phyloP scores from a whole-genome alignment of 2,797 vertebrate genomes.

The Sternotherus odoratus region DNA sequence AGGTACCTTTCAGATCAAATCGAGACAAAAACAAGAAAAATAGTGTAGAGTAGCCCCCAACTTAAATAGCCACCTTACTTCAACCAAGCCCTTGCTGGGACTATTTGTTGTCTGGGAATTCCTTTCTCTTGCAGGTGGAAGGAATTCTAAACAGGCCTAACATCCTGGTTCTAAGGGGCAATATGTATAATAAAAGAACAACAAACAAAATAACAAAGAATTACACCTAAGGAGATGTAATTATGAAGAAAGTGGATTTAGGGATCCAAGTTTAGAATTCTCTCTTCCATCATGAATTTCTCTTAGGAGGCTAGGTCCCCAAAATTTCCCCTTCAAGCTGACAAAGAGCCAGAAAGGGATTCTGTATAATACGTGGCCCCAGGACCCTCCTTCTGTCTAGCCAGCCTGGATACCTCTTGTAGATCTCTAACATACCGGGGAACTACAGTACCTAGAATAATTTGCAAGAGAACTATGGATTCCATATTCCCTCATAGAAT shows the following conservation, averaged over 20 bases:
- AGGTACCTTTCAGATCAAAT: not conserved
- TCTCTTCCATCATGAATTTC: not conserved
- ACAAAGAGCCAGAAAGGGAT: not conserved
- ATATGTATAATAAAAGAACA: not conserved
- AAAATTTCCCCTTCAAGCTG: not conserved
- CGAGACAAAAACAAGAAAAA: not conserved
- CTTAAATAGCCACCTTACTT: not conserved
- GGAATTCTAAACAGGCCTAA: not conserved
- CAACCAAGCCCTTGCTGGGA: not conserved
- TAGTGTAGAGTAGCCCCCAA: not conserved
- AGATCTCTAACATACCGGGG: rapidly evolving
- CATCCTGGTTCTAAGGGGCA: not conserved
- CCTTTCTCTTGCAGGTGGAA: rapidly evolving
- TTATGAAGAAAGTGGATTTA: not conserved
- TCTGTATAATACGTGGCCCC: not conserved
- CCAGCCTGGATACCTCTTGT: rapidly evolving
- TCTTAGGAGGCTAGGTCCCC: not conserved
- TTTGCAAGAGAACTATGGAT: not conserved
- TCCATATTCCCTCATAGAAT: not conserved
- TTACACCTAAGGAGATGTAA: not conserved
- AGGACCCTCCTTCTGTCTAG: not conserved
- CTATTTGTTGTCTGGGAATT: not conserved
- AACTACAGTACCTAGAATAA: not conserved
- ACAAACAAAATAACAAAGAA: not conserved
- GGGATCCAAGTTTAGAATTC: not conserved